These are phyloP conservation scores for Hoplostethus mediterraneus DNA, from an alignment of 2,797 vertebrate species.

Conservation along the genomic window DNA sequence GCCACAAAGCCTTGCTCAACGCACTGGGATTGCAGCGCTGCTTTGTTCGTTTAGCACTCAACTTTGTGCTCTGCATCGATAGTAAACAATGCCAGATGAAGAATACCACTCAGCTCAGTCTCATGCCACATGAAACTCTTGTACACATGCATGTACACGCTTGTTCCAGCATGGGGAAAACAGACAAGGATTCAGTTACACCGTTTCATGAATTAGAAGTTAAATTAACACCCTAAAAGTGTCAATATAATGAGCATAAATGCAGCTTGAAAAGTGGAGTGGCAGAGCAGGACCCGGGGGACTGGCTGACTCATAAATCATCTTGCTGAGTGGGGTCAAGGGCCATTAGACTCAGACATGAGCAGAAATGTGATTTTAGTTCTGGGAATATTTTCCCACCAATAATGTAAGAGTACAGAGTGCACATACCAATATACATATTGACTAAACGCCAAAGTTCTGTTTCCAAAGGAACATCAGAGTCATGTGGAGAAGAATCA, in stretches of 20 bases:
- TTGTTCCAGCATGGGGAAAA: conserved; percentile 33
- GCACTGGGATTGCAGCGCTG: conserved; percentile 12
- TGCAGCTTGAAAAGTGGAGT: conserved; percentile 47
- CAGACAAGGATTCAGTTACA: conserved; percentile 35
- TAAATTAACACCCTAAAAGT: conserved; percentile 63
- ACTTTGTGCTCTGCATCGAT: background rate
- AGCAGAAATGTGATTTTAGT: conserved; percentile 76
- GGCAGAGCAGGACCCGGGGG: conserved; percentile 64
- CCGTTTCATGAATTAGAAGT: conserved; percentile 32
- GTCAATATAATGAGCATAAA: conserved; percentile 66
- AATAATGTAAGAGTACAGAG: conserved; percentile 63
- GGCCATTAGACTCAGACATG: conserved; percentile 75
- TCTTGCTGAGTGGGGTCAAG: conserved; percentile 75
- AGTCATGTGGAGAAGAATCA: conserved; percentile 58
- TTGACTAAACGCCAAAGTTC: conserved; percentile 72
- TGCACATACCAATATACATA: conserved; percentile 56
- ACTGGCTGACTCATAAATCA: conserved; percentile 79
- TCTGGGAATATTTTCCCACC: conserved; percentile 64
- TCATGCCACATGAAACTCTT: background rate
- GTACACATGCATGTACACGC: background rate
- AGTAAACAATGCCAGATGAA: conserved; percentile 10
- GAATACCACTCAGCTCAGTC: conserved; percentile 6
- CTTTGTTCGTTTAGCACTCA: conserved; percentile 16
- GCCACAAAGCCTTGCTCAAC: conserved; percentile 23
- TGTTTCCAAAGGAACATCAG: conserved; percentile 55